phyloP scores from a whole-genome alignment of 2,888 invertebrate genomes.

The Xylocampa areola region DNA sequence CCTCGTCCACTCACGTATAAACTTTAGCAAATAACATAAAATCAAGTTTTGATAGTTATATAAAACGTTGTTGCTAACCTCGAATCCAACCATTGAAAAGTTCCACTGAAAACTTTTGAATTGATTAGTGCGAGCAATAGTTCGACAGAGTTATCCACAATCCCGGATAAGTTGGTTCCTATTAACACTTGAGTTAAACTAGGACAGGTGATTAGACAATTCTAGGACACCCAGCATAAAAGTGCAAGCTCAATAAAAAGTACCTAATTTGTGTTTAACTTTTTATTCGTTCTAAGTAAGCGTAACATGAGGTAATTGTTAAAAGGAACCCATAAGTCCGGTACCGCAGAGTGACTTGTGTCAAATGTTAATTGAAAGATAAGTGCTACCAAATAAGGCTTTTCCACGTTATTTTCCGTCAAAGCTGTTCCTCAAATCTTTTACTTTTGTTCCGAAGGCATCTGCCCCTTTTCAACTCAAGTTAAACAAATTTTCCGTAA shows the following conservation, averaged over 20 bases:
- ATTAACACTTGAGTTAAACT: slow-evolving; percentile 48
- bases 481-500: slow-evolving; percentile 86
- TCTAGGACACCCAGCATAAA: slow-evolving; percentile 16
- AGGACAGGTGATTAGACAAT: slow-evolving; percentile 41
- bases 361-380: slow-evolving; percentile 79
- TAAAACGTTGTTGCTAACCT: slow-evolving; percentile 55
- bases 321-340: slow-evolving; percentile 44
- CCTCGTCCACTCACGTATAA: slow-evolving; percentile 46
- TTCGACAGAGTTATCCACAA: slow-evolving; percentile 57
- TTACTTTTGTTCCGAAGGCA: slow-evolving; percentile 76
- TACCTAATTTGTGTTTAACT: slow-evolving; percentile 10
- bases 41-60: slow-evolving; percentile 58
- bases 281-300: slow-evolving; percentile 28
- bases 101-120: slow-evolving; percentile 60
- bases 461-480: slow-evolving; percentile 82
- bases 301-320: slow-evolving; percentile 40
- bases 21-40: slow-evolving; percentile 56
- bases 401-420: slow-evolving; percentile 71
- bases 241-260: background rate
- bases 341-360: slow-evolving; percentile 47
- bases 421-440: slow-evolving; percentile 79
- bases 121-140: slow-evolving; percentile 64
- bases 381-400: slow-evolving; percentile 78
- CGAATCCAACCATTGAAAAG: slow-evolving; percentile 58
- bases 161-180: slow-evolving; percentile 51